Percentiles rank a stretch among this genome's conserved stretches.
Conservation (phyloP, 2,797 vertebrate species). For the Chloroceryle amazona region DNA sequence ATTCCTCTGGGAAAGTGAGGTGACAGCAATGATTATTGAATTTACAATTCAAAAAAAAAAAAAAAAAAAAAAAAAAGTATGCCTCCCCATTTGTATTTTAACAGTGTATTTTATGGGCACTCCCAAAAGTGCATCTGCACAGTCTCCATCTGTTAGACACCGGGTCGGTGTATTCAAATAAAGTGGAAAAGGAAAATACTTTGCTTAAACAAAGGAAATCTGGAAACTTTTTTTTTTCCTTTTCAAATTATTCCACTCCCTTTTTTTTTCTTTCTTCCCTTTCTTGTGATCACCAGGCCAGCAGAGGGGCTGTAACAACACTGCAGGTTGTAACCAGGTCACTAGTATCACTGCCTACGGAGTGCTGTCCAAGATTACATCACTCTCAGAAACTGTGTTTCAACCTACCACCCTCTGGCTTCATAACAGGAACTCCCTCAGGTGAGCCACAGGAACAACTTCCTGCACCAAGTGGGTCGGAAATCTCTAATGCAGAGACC, state of each 20-base stretch:
- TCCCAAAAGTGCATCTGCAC: slow-evolving; percentile 64
- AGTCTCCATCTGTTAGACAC: slow-evolving; percentile 74
- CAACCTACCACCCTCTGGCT: slow-evolving; percentile 71
- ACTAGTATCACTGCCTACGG: slow-evolving; percentile 74
- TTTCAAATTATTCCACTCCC: slow-evolving; percentile 76
- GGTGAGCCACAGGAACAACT: slow-evolving; percentile 82
- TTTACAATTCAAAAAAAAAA: slow-evolving; percentile 54
- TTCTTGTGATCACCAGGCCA: slow-evolving; percentile 76
- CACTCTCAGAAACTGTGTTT: slow-evolving; percentile 76
- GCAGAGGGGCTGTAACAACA: slow-evolving; percentile 81
- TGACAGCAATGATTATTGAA: slow-evolving; percentile 56
- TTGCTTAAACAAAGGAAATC: slow-evolving; percentile 83
- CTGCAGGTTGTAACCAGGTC: slow-evolving; percentile 79
- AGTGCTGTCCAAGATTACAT: slow-evolving; percentile 78
- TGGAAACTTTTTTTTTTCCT: slow-evolving; percentile 77
- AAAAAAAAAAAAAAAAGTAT: slow-evolving; percentile 1
- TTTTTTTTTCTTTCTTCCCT: slow-evolving; percentile 62
- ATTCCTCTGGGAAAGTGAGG: slow-evolving; percentile 55
- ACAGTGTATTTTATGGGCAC: slow-evolving; percentile 46
- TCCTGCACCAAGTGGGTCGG: slow-evolving; percentile 77
- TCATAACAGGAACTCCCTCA: slow-evolving; percentile 86
- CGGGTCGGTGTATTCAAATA: slow-evolving; percentile 53
- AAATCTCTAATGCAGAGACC: slow-evolving; percentile 76
- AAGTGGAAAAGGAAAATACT: slow-evolving; percentile 80
- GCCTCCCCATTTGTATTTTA: slow-evolving; percentile 58